Evolutionary conservation across 2,888 invertebrate genomes (phyloP), one percentile per base, ranked within the genome.

Genomic region (Apomyelois bistriatella): DNA sequence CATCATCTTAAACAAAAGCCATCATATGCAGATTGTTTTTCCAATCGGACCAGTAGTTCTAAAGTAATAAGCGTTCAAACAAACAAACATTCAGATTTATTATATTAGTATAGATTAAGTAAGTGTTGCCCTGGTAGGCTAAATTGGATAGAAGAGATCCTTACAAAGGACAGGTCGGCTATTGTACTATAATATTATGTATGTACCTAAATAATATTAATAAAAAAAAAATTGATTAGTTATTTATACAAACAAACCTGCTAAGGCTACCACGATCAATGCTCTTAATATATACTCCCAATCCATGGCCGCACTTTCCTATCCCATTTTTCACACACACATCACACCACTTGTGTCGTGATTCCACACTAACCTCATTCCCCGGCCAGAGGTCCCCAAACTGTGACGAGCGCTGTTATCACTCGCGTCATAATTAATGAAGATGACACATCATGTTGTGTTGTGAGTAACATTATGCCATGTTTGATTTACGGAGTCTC

Each of bases 381-480:
- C 52, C 53, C 55, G 61, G 69, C 61, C 79, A 80, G 73, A 72
- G 80, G 68, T 71, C 78, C 78, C 71, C 75, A 76, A 79, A 77
- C 66, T 71, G 66, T 57, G 59, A 38, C 10, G 22, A 22, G 3
- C 36, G 13, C 42, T 13, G 43, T 15, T 38, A 12, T 17, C 53
- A 52, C 10, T 32, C 7, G 6, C 32, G 46, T 46, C 46, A 46
- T 10, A 40, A 16, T 40, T 10, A 46, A 35, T 46, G 15, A 4
- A 32, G 16, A 16, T 46, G 46, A 46, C 46, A 46, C 46, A 46
- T 46, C 30, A 22, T 17, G 15, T 48, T 48, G 42, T 16, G 30
- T 35, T 16, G 32, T 46, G 46, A 43, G 43, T 32, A 46, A 46
- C 32, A 10, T n/a, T 9, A 15, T 12, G 28, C 5, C 8, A 8